Evolutionary conservation across 1,140 invertebrate species (phyloP).

Genomic region (Sycophila sp.): DNA sequence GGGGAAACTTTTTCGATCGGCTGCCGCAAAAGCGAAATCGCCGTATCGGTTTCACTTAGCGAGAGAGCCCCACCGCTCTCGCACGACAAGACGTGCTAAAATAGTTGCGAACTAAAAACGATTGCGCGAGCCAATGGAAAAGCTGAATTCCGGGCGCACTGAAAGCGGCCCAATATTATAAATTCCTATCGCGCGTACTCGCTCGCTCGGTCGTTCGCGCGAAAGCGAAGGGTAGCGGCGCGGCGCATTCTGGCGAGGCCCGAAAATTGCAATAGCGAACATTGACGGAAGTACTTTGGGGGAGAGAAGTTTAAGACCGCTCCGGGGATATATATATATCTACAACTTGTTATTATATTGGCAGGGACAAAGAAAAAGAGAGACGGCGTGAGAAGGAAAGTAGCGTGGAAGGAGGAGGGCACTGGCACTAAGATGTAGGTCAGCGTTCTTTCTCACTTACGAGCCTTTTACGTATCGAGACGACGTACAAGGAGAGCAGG

Average conservation of each 20-base stretch:
- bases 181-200: slow-evolving; percentile 35
- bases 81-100: neutral
- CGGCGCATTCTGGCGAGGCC: slow-evolving; percentile 19
- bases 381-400: neutral
- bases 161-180: slow-evolving; percentile 36
- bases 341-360: slow-evolving; percentile 23
- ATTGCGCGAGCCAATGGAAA: slow-evolving; percentile 25
- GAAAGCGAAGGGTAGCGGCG: neutral
- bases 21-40: no score
- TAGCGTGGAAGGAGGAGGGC: no score
- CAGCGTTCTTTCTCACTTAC: neutral
- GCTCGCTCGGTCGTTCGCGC: neutral
- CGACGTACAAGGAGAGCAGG: no score
- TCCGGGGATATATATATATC: neutral
- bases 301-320: neutral
- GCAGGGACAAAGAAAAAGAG: neutral
- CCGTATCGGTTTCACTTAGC: no score
- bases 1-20: no score
- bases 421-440: no score
- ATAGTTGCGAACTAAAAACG: slow-evolving; percentile 31
- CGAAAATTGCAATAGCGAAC: slow-evolving; percentile 37
- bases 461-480: neutral
- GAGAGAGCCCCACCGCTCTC: no score
- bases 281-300: slow-evolving; percentile 36
- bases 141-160: slow-evolving; percentile 22